These are phyloP conservation scores for Yoshiicerus persimilis DNA, from an alignment of 1,140 invertebrate species.

Conservation along the genomic window DNA sequence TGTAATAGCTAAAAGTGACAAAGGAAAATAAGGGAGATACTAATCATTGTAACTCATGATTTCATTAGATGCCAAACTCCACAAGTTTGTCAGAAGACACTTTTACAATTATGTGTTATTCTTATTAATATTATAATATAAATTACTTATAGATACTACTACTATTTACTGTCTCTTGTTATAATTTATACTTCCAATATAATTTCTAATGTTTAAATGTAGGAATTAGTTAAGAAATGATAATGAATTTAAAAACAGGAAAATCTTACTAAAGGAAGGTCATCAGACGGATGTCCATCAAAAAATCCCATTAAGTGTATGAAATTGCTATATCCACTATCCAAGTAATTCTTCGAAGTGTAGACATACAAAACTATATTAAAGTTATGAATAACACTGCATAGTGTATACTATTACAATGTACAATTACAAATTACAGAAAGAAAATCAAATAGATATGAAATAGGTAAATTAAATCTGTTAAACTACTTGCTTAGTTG, in stretches of 20 bases:
- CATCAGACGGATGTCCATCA: neutral
- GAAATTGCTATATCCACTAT: neutral
- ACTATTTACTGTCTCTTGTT: neutral
- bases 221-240: neutral
- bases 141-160: neutral
- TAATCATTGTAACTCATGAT: conserved; percentile 23
- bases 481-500: too few relatives aligned
- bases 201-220: neutral
- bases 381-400: neutral
- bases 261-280: neutral
- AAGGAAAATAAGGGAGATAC: neutral
- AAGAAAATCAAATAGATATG: neutral
- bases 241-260: neutral
- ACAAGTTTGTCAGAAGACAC: conserved; percentile 8
- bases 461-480: neutral
- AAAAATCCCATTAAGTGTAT: neutral
- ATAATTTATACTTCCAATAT: neutral
- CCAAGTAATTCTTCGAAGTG: too few relatives aligned
- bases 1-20: neutral
- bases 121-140: neutral
- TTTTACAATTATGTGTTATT: neutral
- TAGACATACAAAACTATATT: neutral
- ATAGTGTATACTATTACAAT: neutral
- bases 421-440: neutral
- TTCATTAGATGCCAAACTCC: conserved; percentile 22